Evolutionary conservation across 35 echinoderm and acorn worm genomes (phyloP).

Genomic region (Heliocidaris erythrogramma): DNA sequence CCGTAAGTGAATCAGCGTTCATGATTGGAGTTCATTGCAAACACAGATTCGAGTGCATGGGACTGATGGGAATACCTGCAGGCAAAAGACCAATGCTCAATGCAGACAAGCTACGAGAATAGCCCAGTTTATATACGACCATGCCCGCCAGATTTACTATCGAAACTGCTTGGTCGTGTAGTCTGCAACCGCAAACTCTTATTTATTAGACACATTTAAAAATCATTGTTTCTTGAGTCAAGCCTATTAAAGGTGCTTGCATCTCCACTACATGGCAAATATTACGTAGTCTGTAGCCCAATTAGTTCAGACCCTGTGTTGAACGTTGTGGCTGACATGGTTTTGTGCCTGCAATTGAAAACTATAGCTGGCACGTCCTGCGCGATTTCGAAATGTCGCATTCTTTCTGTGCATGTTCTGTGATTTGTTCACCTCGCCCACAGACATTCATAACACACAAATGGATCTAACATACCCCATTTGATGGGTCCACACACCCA

Average conservation of each 20-base stretch:
- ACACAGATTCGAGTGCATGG: slow-evolving; percentile 27
- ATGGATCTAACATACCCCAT: slow-evolving; percentile 20
- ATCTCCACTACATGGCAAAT: neutral
- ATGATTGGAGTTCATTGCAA: slow-evolving; percentile 15
- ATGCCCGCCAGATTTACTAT: neutral
- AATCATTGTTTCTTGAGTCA: neutral
- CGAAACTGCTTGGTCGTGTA: neutral
- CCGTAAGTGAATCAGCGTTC: slow-evolving; percentile 24
- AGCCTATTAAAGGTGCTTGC: neutral
- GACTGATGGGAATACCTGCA: slow-evolving; percentile 14
- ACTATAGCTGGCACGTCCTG: neutral
- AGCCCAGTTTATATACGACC: neutral
- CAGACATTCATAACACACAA: slow-evolving; percentile 10
- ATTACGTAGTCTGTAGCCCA: neutral
- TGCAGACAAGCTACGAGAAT: neutral
- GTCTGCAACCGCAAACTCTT: neutral
- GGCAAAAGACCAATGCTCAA: neutral
- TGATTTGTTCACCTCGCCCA: slow-evolving; percentile 30
- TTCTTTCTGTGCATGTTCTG: slow-evolving; percentile 22
- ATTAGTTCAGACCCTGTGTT: neutral
- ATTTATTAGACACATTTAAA: neutral
- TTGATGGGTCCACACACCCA: neutral
- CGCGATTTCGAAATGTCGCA: slow-evolving; percentile 9
- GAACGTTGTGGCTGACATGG: neutral
- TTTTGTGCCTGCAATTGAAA: neutral